Evolutionary conservation across 2,797 vertebrate genomes (phyloP).

Genomic region (Bryconaethiops microstoma): DNA sequence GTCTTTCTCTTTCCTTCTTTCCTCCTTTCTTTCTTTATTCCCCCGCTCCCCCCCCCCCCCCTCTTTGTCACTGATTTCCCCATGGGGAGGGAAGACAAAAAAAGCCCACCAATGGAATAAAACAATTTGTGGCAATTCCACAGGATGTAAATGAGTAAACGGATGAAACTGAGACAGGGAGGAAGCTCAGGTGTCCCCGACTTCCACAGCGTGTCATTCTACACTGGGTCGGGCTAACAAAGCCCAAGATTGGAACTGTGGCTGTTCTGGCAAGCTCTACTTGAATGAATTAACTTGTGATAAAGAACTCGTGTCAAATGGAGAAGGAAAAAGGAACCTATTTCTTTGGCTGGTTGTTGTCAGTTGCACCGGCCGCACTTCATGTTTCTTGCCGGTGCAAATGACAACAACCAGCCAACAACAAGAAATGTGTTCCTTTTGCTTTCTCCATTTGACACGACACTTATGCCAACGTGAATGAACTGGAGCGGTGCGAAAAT

Average conservation of each 20-base stretch:
- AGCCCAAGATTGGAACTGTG: conserved; percentile 38
- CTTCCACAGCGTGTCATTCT: conserved; percentile 45
- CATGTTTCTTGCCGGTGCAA: neutral
- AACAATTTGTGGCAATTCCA: conserved; percentile 53
- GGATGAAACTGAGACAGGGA: conserved; percentile 48
- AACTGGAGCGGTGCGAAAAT: neutral
- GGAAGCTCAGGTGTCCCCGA: conserved; percentile 53
- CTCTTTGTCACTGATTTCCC: conserved; percentile 30
- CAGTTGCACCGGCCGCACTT: neutral
- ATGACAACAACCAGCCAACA: too few relatives aligned
- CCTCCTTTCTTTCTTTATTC: conserved; percentile 30
- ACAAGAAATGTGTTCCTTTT: too few relatives aligned
- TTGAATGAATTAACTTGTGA: conserved; percentile 25
- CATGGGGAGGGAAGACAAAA: conserved; percentile 20
- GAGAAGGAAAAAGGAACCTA: neutral
- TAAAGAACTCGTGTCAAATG: conserved; percentile 2
- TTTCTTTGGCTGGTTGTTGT: neutral
- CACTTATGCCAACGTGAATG: neutral
- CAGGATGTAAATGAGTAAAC: conserved; percentile 53
- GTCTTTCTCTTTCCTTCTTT: conserved; percentile 29
- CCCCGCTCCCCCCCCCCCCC: neutral
- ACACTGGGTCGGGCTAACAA: conserved; percentile 33
- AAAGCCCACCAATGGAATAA: conserved; percentile 42
- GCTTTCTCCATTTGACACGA: too few relatives aligned
- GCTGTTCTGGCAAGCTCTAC: conserved; percentile 22